These are phyloP conservation scores for Rhombomys opimus DNA, from an alignment of 2,113 vertebrate genomes.

Conservation along the genomic window DNA sequence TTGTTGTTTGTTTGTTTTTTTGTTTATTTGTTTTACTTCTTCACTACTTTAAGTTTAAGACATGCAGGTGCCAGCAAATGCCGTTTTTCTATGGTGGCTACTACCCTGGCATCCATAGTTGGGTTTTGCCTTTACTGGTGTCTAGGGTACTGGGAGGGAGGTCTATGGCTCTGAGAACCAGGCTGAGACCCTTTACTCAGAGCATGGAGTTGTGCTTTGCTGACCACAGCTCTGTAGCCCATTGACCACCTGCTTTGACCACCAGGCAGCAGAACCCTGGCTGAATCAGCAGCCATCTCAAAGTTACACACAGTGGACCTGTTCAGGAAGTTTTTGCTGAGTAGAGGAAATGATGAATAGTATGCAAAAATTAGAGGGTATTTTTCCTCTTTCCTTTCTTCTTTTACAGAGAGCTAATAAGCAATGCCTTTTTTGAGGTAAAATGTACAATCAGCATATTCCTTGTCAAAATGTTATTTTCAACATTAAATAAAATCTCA, in stretches of 20 bases:
- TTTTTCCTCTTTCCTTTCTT: conserved; percentile 62
- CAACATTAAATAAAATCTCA: conserved; percentile 32
- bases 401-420: conserved; percentile 62
- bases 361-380: conserved; percentile 34
- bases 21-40: neutral
- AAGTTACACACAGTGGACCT: neutral
- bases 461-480: conserved; percentile 71
- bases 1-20: neutral
- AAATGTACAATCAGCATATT: conserved; percentile 69
- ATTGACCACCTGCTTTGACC: neutral
- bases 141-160: neutral
- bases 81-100: neutral
- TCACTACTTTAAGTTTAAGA: neutral
- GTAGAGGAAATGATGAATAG: conserved; percentile 39
- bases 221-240: neutral
- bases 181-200: neutral
- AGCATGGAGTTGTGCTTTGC: neutral
- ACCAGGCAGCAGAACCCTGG: rapidly evolving
- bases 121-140: neutral
- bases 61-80: neutral
- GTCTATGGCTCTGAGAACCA: neutral
- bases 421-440: conserved; percentile 36
- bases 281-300: neutral
- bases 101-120: neutral
- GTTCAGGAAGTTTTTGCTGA: conserved; percentile 16